Base-by-base conservation (phyloP, 2,113 vertebrate species). In the Pterocles gutturalis region DNA sequence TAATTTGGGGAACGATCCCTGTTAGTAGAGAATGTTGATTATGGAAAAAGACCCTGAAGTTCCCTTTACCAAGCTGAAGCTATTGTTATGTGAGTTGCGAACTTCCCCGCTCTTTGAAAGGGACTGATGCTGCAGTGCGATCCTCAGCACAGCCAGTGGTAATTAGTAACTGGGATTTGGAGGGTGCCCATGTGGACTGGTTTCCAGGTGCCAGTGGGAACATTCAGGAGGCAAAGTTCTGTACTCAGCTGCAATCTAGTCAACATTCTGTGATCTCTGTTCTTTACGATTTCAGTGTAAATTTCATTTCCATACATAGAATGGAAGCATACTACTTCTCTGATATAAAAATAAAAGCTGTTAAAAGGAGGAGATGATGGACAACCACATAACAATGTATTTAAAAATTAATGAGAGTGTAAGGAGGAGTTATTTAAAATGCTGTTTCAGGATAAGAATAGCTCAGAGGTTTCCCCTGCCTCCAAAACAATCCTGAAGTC, bases 401-500 rank as follows among this genome's bases (percentile, higher is more conserved):
- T 94, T 97, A 90, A 97, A 95, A 95, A 93, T 81, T 89, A 75
- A 94, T 76, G 61, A 48, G 25, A 43, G 46, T 2, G 1, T 64
- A 84, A 87, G 43, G 25, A 83, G 58, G 49, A 54, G 64, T 46
- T 97, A 53, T 75, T 94, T 95, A 41, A 90, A 93, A 92, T 60
- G 69, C 65, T 87, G 57, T 89, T 89, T 67, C 55, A 64, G 88
- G 36, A 57, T 89, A 92, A 87, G 60, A 95, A 95, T 80, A 95
- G 72, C 71, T 70, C 79, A 58, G 82, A 95, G 82, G 45, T 69
- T 87, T 91, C 67, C 62, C 29, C 75, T 77, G 31, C 71, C 72
- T 66, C 51, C 38, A 33, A 46, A 93, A 77, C 28, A 57, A 51
- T 77, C n/a, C 36, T 38, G 34, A 71, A 75, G 60, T 67, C 22